Conservation (phyloP, 2,113 vertebrate species). For the Elephantulus edwardii region DNA sequence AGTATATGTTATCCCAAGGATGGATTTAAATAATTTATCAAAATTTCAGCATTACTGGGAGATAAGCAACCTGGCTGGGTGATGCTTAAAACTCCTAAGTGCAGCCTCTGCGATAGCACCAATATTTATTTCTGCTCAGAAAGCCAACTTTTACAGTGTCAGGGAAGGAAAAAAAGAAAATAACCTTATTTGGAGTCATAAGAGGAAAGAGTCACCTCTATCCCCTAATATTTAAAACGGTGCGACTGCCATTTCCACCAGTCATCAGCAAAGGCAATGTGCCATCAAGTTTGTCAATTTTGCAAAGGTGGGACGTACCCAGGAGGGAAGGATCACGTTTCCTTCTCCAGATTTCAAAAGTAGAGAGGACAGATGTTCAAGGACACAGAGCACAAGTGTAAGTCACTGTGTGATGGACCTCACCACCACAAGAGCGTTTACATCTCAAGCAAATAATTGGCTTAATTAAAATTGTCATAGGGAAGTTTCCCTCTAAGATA, state of each 20-base stretch:
- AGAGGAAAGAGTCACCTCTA: not conserved
- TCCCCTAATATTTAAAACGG: not conserved
- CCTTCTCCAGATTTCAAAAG: not conserved
- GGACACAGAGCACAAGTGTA: not conserved
- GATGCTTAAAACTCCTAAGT: not conserved
- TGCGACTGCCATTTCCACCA: not conserved
- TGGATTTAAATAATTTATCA: constrained; percentile 36
- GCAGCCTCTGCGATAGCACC: not conserved
- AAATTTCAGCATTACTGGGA: not conserved
- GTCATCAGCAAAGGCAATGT: not conserved
- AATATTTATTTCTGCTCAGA: not conserved
- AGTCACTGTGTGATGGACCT: not conserved
- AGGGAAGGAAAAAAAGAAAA: not conserved
- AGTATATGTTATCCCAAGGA: constrained; percentile 20
- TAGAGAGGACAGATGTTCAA: constrained; percentile 7
- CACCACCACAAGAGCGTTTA: not conserved
- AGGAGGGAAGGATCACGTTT: not conserved
- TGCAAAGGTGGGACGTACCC: not conserved
- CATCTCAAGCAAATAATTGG: constrained; percentile 34
- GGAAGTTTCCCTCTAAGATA: constrained; percentile 45
- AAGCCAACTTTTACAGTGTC: not conserved
- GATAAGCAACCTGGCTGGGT: constrained; percentile 7
- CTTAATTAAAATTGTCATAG: constrained; percentile 64
- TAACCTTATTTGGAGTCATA: not conserved
- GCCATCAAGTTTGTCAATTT: not conserved